These are phyloP conservation scores for Rhinolophus ferrumequinum DNA, from an alignment of 2,113 vertebrate species.

Conservation along the genomic window DNA sequence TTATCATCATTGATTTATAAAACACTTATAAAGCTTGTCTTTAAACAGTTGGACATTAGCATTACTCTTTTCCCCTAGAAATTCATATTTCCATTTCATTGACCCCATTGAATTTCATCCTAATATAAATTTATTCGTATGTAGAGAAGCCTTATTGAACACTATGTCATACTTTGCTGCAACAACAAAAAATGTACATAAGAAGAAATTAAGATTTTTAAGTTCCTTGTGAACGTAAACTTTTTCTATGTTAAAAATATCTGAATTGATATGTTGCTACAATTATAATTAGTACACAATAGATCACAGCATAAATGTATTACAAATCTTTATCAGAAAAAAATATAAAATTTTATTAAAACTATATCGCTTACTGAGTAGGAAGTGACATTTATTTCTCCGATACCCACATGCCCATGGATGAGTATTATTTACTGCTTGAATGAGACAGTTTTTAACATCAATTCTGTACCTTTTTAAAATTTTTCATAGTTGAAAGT, in stretches of 20 bases:
- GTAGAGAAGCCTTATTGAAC: not conserved
- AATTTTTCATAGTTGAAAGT: not conserved
- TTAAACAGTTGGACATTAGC: not conserved
- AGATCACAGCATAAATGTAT: not conserved
- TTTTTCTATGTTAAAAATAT: constrained; percentile 22
- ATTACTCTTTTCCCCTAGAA: not conserved
- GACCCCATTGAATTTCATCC: not conserved
- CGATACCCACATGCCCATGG: not conserved
- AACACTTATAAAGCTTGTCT: not conserved
- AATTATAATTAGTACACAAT: not conserved
- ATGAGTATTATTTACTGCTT: not conserved
- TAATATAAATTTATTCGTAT: not conserved
- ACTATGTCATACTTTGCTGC: not conserved
- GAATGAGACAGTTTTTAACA: not conserved
- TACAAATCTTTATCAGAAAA: not conserved
- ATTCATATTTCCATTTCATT: not conserved
- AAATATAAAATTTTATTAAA: not conserved
- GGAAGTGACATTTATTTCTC: not conserved
- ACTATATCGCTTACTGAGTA: not conserved
- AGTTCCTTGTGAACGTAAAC: not conserved
- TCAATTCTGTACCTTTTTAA: not conserved
- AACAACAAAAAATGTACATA: not conserved
- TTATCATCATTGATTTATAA: not conserved
- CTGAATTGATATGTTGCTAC: not conserved
- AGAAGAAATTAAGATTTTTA: not conserved